phyloP scores from a whole-genome alignment of 1,140 invertebrate genomes.

The Globodera rostochiensis region DNA sequence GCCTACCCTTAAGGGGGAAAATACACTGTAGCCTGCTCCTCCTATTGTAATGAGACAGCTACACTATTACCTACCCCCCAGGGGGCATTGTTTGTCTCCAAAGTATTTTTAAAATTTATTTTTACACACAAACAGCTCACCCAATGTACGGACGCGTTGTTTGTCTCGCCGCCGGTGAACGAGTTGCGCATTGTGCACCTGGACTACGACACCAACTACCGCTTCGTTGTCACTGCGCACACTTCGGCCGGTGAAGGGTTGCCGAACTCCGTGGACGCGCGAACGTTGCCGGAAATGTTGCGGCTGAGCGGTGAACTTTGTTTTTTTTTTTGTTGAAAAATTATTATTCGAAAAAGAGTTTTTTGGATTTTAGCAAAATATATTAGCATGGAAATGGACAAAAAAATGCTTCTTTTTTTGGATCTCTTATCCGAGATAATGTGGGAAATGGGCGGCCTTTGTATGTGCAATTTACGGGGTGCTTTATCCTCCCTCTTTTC shows the following conservation, averaged over 20 bases:
- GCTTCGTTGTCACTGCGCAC: slow-evolving; percentile 55
- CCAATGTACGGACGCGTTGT: slow-evolving; percentile 22
- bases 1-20: too few relatives aligned
- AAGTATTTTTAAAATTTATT: not conserved
- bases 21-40: too few relatives aligned
- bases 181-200: slow-evolving; percentile 38
- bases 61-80: too few relatives aligned
- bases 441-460: not conserved
- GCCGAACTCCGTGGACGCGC: slow-evolving; percentile 61
- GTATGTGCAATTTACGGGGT: not conserved
- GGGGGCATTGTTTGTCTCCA: not conserved
- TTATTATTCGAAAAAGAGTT: not conserved
- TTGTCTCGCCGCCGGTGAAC: slow-evolving; percentile 28
- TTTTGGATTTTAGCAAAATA: not conserved
- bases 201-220: slow-evolving; percentile 59
- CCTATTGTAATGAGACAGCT: too few relatives aligned
- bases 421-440: too few relatives aligned
- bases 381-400: not conserved
- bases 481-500: not conserved
- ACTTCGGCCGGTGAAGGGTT: slow-evolving; percentile 58
- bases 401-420: slow-evolving; percentile 4
- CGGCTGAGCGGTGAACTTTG: slow-evolving; percentile 35
- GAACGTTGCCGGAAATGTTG: slow-evolving; percentile 56
- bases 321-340: not conserved
- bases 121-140: slow-evolving; percentile 23